These are phyloP conservation scores for Tenrec ecaudatus DNA, from an alignment of 2,113 vertebrate species.

Conservation along the genomic window DNA sequence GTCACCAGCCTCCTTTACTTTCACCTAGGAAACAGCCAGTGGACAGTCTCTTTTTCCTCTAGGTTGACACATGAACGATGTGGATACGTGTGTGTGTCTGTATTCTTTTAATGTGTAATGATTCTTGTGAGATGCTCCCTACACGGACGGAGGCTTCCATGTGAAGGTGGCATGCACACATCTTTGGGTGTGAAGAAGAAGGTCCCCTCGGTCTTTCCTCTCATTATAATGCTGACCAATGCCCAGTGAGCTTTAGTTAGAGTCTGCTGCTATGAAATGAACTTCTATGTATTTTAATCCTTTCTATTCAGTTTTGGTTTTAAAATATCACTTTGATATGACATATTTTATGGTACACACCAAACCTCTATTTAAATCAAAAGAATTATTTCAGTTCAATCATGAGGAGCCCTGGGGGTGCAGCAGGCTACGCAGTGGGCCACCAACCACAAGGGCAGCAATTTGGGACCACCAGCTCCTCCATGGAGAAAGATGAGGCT, in stretches of 20 bases:
- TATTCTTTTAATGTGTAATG: background rate
- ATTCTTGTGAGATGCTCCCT: background rate
- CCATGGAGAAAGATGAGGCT: too few relatives aligned
- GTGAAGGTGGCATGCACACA: fast-evolving
- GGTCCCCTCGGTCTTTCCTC: background rate
- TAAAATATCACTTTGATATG: background rate
- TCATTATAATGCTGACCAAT: background rate
- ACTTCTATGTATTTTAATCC: background rate
- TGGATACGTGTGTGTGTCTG: background rate
- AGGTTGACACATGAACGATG: background rate
- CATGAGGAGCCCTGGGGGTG: too few relatives aligned
- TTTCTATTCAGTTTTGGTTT: background rate
- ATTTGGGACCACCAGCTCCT: too few relatives aligned
- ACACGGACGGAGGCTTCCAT: background rate
- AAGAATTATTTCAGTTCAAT: background rate
- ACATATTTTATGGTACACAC: background rate
- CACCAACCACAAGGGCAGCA: too few relatives aligned
- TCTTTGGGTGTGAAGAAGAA: background rate
- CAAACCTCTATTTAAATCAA: background rate
- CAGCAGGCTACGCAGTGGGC: too few relatives aligned
- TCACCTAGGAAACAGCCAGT: too few relatives aligned
- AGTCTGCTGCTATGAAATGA: background rate
- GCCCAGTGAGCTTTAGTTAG: background rate
- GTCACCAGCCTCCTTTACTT: background rate
- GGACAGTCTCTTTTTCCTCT: background rate